Percentiles rank a stretch among this genome's conserved stretches.
Evolutionary conservation across 2,113 vertebrate species (phyloP).

Genomic region (Mormoops blainvillei): DNA sequence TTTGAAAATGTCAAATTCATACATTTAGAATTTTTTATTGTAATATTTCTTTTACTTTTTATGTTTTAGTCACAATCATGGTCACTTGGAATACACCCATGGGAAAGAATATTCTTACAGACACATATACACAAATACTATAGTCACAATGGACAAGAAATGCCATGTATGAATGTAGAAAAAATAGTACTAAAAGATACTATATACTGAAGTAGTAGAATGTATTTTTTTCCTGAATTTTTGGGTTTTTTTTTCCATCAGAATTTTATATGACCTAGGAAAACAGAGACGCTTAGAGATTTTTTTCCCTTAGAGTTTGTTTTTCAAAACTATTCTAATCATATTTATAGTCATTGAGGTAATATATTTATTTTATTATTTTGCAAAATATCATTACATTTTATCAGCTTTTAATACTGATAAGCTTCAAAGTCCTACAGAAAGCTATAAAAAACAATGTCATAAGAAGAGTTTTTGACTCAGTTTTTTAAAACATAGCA

Average conservation of each 20-base stretch:
- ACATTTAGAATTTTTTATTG: conserved; percentile 25
- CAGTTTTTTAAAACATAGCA: neutral
- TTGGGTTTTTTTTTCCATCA: neutral
- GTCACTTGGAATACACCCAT: conserved; percentile 22
- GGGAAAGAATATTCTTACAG: neutral
- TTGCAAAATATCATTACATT: conserved; percentile 13
- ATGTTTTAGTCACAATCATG: conserved; percentile 14
- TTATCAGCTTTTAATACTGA: neutral
- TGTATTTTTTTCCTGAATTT: neutral
- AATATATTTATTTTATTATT: conserved; percentile 27
- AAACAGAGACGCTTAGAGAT: neutral
- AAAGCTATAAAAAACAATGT: neutral
- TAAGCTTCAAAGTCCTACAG: neutral
- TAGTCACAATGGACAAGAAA: conserved; percentile 7
- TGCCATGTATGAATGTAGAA: neutral
- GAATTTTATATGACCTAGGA: neutral
- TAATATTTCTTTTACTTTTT: conserved; percentile 4
- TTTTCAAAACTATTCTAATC: neutral
- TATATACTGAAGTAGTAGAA: neutral
- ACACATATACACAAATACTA: neutral
- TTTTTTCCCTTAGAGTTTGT: neutral
- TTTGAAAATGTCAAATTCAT: conserved; percentile 41
- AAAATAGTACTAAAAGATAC: neutral
- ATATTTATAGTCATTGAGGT: neutral
- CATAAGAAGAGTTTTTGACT: neutral